Conservation (phyloP, 2,797 vertebrate genomes). For the Anas flavirostris region DNA sequence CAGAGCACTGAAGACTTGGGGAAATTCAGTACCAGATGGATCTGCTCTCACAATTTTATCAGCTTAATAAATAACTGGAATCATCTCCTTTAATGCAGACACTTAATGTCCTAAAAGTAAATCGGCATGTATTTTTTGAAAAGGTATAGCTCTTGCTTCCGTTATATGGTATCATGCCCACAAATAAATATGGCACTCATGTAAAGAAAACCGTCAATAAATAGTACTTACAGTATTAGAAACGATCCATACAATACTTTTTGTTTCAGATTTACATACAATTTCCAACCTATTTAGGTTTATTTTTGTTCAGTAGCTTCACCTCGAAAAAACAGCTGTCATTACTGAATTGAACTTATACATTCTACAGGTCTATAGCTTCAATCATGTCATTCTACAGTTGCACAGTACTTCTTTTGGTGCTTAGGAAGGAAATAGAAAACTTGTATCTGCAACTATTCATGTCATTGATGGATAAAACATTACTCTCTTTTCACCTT, state of each 20-base stretch:
- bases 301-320: background rate
- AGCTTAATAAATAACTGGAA: background rate
- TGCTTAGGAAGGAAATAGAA: background rate
- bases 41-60: background rate
- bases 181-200: background rate
- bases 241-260: background rate
- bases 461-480: background rate
- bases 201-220: background rate
- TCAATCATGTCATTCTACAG: background rate
- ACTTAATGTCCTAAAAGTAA: background rate
- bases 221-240: background rate
- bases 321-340: background rate
- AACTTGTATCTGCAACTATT: background rate
- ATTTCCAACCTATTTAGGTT: background rate
- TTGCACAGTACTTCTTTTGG: background rate
- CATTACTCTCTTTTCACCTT: background rate
- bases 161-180: accelerated
- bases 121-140: background rate
- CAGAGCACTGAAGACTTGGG: background rate
- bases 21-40: background rate
- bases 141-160: background rate
- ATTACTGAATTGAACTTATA: background rate
- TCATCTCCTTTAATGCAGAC: background rate
- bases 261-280: background rate
- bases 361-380: background rate